Conservation (phyloP, 2,113 vertebrate genomes). For the Fregata magnificens region DNA sequence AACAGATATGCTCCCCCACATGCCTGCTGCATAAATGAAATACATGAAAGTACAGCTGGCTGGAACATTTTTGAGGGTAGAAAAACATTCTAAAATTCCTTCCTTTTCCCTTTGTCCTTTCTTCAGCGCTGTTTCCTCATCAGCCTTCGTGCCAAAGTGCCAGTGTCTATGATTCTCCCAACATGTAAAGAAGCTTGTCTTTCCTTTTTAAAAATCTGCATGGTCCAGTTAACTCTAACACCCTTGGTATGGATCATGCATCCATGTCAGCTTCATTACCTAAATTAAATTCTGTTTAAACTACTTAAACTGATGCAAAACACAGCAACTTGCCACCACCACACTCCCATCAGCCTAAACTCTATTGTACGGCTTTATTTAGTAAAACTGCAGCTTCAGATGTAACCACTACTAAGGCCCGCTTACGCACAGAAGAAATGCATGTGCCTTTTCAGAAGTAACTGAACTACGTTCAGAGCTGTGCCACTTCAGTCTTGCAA, state of each 20-base stretch:
- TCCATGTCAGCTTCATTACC: background rate
- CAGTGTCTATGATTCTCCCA: background rate
- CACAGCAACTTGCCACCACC: background rate
- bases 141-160: background rate
- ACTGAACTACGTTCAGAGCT: background rate
- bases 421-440: rapidly evolving
- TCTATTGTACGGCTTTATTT: background rate
- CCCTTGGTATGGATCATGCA: background rate
- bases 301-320: background rate
- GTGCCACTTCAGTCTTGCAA: background rate
- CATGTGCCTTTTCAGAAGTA: rapidly evolving
- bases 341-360: background rate
- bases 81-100: background rate
- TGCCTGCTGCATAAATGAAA: background rate
- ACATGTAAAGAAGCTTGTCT: rapidly evolving
- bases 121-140: background rate
- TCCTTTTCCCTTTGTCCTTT: background rate
- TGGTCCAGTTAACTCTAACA: background rate
- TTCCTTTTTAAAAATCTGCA: background rate
- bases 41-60: background rate
- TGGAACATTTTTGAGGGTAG: background rate
- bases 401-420: rapidly evolving
- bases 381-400: background rate
- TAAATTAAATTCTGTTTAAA: background rate
- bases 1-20: rapidly evolving